phyloP scores from a whole-genome alignment of 2,797 vertebrate genomes.

The Melanotaenia nigrans region DNA sequence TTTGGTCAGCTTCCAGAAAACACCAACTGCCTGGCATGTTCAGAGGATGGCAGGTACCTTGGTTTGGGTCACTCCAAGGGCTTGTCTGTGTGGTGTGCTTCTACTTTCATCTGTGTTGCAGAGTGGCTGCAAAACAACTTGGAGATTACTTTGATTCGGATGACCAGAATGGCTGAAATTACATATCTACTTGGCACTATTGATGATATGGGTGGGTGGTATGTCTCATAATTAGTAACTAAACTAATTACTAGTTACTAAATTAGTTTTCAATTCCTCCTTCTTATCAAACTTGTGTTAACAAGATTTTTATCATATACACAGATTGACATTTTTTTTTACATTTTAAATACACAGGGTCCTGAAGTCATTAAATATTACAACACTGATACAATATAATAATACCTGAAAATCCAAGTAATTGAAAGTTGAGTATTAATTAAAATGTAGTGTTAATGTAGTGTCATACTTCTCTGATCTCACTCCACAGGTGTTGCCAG shows the following conservation, averaged over 20 bases:
- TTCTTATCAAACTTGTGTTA: background rate
- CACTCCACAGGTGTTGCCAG: slow-evolving; percentile 82
- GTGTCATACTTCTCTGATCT: background rate
- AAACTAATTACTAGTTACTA: background rate
- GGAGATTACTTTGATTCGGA: slow-evolving; percentile 83
- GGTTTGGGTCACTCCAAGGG: slow-evolving; percentile 83
- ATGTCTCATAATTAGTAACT: background rate
- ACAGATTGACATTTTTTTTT: background rate
- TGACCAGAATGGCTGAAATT: slow-evolving; percentile 66
- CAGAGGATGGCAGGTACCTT: slow-evolving; percentile 81
- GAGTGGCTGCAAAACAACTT: slow-evolving; percentile 79
- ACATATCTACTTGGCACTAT: slow-evolving; percentile 81
- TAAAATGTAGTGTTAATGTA: background rate
- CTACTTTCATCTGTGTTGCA: slow-evolving; percentile 53
- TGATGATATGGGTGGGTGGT: slow-evolving; percentile 89
- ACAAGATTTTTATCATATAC: background rate
- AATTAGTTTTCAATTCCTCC: background rate
- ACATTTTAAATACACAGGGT: background rate
- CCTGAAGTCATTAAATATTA: background rate
- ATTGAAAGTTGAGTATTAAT: background rate
- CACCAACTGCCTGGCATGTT: slow-evolving; percentile 82
- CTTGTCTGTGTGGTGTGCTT: slow-evolving; percentile 80
- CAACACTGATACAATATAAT: background rate
- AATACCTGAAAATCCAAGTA: background rate
- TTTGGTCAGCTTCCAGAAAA: slow-evolving; percentile 78